Conservation (phyloP, 1,140 invertebrate genomes). For the Drosophila suzukii region DNA sequence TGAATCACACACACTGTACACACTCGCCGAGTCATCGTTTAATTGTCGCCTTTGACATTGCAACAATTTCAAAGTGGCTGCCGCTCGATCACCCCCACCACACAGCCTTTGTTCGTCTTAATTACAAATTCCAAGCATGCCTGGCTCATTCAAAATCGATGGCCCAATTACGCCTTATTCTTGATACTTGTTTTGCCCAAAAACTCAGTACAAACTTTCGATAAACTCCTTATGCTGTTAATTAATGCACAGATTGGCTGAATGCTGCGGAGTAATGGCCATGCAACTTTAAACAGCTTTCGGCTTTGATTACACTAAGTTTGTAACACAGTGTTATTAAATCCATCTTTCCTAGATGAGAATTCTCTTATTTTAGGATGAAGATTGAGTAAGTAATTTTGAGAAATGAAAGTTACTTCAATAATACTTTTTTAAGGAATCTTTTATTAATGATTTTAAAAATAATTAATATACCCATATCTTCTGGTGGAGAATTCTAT, state of each 20-base stretch:
- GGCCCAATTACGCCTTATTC: conserved; percentile 23
- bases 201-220: conserved; percentile 29
- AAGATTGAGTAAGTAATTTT: not conserved
- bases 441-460: no score
- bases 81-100: conserved; percentile 1
- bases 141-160: conserved; percentile 34
- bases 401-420: no score
- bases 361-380: not conserved
- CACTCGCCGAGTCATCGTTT: conserved; percentile 33
- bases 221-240: conserved; percentile 45
- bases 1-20: conserved; percentile 1
- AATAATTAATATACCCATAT: no score
- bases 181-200: conserved; percentile 1
- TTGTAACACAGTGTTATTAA: not conserved
- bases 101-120: conserved; percentile 41
- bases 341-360: not conserved
- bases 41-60: conserved; percentile 75
- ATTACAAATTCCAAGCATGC: conserved; percentile 59
- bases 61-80: conserved; percentile 57
- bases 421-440: no score
- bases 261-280: conserved; percentile 10
- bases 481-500: no score
- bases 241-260: conserved; percentile 36
- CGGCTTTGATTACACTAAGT: conserved; percentile 4
- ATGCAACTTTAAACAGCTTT: conserved; percentile 15